These are phyloP conservation scores for Promerops cafer DNA, from an alignment of 2,113 vertebrate genomes.

Conservation along the genomic window DNA sequence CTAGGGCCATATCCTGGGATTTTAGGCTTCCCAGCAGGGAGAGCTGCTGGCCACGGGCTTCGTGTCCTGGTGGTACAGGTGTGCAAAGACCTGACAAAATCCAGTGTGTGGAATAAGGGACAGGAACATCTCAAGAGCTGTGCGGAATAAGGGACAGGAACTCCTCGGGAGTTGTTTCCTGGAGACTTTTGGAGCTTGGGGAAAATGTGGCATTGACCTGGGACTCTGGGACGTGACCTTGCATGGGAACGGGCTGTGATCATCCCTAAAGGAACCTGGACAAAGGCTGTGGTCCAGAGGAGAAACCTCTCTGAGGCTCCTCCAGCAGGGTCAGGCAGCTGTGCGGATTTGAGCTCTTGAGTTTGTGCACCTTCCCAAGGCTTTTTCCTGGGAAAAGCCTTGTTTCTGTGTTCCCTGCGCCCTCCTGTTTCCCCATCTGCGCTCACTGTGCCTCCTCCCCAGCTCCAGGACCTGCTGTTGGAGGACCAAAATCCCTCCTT, in stretches of 20 bases:
- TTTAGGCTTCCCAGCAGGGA: not conserved
- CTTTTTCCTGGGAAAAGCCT: not conserved
- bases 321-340: no score
- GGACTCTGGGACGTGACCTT: not conserved
- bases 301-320: not conserved
- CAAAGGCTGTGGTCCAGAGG: not conserved
- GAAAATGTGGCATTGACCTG: not conserved
- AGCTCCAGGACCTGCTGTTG: not conserved
- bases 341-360: not conserved
- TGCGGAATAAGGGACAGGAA: not conserved
- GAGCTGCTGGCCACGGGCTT: not conserved
- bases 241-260: not conserved
- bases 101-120: not conserved
- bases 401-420: not conserved
- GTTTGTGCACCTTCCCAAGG: not conserved
- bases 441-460: not conserved
- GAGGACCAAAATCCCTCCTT: not conserved
- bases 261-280: not conserved
- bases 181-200: not conserved
- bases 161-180: not conserved
- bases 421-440: not conserved
- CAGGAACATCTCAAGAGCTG: not conserved
- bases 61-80: not conserved
- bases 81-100: not conserved
- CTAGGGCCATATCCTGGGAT: accelerated